Evolutionary conservation across 2,113 vertebrate genomes (phyloP).

Genomic region (Polypterus senegalus): DNA sequence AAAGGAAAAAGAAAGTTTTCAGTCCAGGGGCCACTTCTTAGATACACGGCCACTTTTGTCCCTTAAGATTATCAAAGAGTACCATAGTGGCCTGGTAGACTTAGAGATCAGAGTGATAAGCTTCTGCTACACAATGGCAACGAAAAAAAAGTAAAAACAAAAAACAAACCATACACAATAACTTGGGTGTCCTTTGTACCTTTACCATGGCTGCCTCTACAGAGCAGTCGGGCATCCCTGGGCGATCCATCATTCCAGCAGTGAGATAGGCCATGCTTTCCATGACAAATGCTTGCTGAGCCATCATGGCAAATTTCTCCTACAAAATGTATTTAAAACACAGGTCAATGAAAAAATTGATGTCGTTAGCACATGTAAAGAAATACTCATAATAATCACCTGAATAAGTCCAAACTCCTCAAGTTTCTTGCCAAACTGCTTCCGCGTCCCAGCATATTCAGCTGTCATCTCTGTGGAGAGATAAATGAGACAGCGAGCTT

Average conservation of each 20-base stretch:
- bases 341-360: background rate
- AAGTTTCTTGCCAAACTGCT: conserved; percentile 78
- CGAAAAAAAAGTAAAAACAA: no score
- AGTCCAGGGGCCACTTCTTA: no score
- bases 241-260: conserved; percentile 85
- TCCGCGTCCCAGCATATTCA: conserved; percentile 80
- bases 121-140: no score
- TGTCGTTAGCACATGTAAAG: background rate
- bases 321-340: conserved; percentile 17
- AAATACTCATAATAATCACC: conserved; percentile 36
- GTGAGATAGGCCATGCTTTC: conserved; percentile 98
- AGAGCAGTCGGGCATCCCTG: conserved; percentile 79
- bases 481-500: background rate
- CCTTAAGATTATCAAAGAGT: no score
- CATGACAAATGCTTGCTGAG: conserved; percentile 76
- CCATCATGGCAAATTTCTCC: conserved; percentile 92
- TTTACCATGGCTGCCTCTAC: conserved; percentile 93
- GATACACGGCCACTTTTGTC: no score
- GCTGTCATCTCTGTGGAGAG: conserved; percentile 57
- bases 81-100: no score
- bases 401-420: conserved; percentile 91
- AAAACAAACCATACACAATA: no score
- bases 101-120: no score
- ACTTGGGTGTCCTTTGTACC: conserved; percentile 36
- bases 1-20: no score